These are phyloP conservation scores for Hydrophis major DNA, from an alignment of 2,797 vertebrate genomes.

Conservation along the genomic window DNA sequence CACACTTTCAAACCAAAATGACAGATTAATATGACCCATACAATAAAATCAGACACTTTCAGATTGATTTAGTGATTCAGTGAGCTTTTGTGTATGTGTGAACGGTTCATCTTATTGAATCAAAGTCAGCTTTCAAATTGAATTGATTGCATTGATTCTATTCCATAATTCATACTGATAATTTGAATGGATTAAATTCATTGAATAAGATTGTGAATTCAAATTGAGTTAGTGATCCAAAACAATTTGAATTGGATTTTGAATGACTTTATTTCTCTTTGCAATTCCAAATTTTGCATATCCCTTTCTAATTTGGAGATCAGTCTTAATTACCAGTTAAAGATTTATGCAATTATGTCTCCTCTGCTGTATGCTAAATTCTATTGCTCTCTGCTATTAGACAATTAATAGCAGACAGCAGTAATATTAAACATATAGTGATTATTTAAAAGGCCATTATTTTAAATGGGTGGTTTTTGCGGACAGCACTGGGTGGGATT, in stretches of 20 bases:
- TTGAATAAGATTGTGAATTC: background rate
- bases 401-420: background rate
- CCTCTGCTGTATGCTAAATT: background rate
- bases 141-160: background rate
- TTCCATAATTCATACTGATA: background rate
- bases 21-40: background rate
- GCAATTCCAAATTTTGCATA: background rate
- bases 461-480: background rate
- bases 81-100: background rate
- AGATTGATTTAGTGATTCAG: background rate
- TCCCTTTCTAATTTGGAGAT: background rate
- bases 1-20: background rate
- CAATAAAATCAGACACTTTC: background rate
- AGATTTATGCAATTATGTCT: background rate
- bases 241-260: background rate
- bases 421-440: background rate
- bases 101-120: background rate
- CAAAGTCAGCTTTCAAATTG: background rate
- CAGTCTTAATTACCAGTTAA: slow-evolving; percentile 1
- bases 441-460: slow-evolving; percentile 16
- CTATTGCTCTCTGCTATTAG: background rate
- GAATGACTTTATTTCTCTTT: background rate
- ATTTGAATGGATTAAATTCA: background rate
- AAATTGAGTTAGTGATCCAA: background rate
- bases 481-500: background rate